phyloP scores from a whole-genome alignment of 2,888 invertebrate genomes.

The Onthophagus sagittarius region DNA sequence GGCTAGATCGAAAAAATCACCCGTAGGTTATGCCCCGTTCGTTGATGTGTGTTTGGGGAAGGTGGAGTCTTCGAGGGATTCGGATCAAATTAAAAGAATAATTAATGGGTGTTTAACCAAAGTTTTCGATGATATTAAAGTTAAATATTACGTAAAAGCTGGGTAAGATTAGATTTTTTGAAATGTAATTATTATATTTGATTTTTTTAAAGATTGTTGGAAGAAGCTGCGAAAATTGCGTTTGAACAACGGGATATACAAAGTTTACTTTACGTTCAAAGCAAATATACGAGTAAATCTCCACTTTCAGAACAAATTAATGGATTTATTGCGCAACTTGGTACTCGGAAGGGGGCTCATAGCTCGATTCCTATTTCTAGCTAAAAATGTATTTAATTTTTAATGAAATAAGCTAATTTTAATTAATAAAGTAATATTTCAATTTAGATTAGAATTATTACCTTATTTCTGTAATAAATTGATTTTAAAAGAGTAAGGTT shows the following conservation, averaged over 20 bases:
- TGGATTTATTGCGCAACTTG: constrained; percentile 48
- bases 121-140: constrained; percentile 81
- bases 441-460: too few relatives aligned
- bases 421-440: too few relatives aligned
- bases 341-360: constrained; percentile 41
- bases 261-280: constrained; percentile 63
- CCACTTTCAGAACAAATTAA: constrained; percentile 51
- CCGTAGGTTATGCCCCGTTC: constrained; percentile 92
- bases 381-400: background rate
- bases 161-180: constrained; percentile 57
- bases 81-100: constrained; percentile 15
- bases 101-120: constrained; percentile 74
- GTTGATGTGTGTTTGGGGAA: constrained; percentile 84
- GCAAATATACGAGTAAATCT: constrained; percentile 56
- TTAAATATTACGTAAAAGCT: constrained; percentile 64
- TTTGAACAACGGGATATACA: constrained; percentile 73
- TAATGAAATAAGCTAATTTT: too few relatives aligned
- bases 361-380: background rate
- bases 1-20: constrained; percentile 85
- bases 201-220: constrained; percentile 58
- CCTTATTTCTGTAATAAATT: too few relatives aligned
- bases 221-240: constrained; percentile 75
- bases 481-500: too few relatives aligned
- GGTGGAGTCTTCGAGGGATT: constrained; percentile 60
- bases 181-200: constrained; percentile 3